Conservation (phyloP, 2,888 invertebrate species). For the Agelastica alni region DNA sequence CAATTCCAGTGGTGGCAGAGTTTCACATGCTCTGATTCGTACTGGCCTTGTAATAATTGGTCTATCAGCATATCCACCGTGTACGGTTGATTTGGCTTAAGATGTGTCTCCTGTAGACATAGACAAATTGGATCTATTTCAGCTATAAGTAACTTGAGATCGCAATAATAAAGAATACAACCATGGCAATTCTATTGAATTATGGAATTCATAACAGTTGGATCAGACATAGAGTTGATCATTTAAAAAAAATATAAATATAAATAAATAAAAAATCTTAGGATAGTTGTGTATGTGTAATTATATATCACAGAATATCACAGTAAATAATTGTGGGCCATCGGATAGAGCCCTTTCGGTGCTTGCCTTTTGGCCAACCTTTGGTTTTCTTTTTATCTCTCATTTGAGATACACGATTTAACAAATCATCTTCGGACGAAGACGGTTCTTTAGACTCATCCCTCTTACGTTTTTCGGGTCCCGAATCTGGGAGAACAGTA, state of each 20-base stretch:
- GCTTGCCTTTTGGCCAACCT: too few species aligned
- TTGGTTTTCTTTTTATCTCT: not conserved
- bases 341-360: not conserved
- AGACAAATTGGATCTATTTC: not conserved
- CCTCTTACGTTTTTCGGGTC: too few species aligned
- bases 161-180: not conserved
- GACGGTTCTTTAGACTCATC: not conserved
- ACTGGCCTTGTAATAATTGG: too few species aligned
- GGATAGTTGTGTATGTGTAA: too few species aligned
- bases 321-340: not conserved
- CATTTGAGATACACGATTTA: not conserved
- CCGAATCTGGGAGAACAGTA: too few species aligned
- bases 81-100: not conserved
- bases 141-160: not conserved
- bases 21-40: not conserved
- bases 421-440: not conserved
- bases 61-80: not conserved
- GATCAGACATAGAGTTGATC: not conserved
- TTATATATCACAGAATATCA: constrained; percentile 1
- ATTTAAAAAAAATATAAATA: not conserved
- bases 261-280: not conserved
- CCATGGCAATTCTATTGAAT: too few species aligned
- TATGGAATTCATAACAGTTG: not conserved
- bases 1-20: not conserved
- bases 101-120: too few species aligned